Base-by-base conservation (phyloP, 2,888 invertebrate genomes). In the Craniophora ligustri region DNA sequence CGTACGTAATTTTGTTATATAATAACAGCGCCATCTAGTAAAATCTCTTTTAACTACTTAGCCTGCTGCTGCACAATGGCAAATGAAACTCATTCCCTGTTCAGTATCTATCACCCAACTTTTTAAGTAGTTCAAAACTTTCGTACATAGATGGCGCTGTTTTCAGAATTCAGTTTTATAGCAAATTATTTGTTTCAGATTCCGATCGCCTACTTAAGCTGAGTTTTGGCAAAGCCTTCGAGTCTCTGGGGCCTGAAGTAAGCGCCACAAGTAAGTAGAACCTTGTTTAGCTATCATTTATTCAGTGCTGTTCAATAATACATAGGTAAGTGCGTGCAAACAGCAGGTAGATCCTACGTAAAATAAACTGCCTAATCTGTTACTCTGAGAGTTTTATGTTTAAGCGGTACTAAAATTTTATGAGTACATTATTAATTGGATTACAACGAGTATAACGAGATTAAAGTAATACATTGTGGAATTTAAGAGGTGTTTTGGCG, bases 221-320 rank as follows among this genome's bases (percentile, higher is more conserved):
- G 55, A 94, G 94, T 84, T 94, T 90, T 70, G 94, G 87, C 62
- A 94, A 91, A 85, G 94, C 90, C 28, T 93, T 89, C 82, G 93
- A 95, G 77, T 95, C 95, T 76, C 94, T 95, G 55, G 96, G 95
- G 61, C 96, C 96, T 26, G 96, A 95, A 93, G 96, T 96, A 78
- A 96, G 96, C 91, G 96, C 96, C 78, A 95, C 96, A 87, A 95
- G 96, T 96, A 94, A 96, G 96, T 95, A 63, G 42, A 55, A 51
- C 51, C 45, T 73, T 65, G 55, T 61, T 67, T 55, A 14, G 46
- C 11, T 58, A 61, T 61, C 51, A 63, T 39, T 61, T 59, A 72
- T 75, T 75, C 70, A 70, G 36, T 16, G 15, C 42, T 55, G 50
- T 67, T 74, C 54, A 76, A 66, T 73, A 72, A 63, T 76, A 45